These are phyloP conservation scores for Nycteola revayana DNA, from an alignment of 2,888 invertebrate genomes.

Conservation along the genomic window DNA sequence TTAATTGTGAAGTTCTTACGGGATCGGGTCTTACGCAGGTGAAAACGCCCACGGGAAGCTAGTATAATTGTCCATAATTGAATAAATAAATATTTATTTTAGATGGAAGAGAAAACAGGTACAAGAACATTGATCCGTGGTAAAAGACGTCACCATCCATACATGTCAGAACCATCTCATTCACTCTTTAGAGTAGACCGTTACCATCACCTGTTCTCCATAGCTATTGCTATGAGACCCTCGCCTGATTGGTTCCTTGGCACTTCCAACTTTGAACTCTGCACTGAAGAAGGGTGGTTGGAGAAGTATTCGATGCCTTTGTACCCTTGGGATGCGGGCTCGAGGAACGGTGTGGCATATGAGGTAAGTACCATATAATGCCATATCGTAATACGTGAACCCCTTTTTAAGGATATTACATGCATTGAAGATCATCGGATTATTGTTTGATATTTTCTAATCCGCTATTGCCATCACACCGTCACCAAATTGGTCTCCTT, in stretches of 20 bases:
- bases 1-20: no score
- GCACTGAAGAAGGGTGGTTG: constrained; percentile 56
- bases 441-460: constrained; percentile 68
- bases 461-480: constrained; percentile 66
- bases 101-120: constrained; percentile 54
- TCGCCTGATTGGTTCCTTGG: constrained; percentile 77
- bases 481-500: constrained; percentile 74
- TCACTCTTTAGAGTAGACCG: constrained; percentile 67
- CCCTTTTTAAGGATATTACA: no score
- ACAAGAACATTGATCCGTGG: constrained; percentile 69
- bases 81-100: no score
- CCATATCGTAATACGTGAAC: no score
- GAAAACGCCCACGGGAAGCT: no score
- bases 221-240: constrained; percentile 64
- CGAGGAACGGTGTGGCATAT: constrained; percentile 66
- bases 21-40: no score
- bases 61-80: no score
- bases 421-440: no score
- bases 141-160: constrained; percentile 60
- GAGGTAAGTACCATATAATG: constrained; percentile 59
- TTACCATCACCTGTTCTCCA: constrained; percentile 65
- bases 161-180: constrained; percentile 65
- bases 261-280: constrained; percentile 63
- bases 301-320: constrained; percentile 47
- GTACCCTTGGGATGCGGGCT: constrained; percentile 73